phyloP scores from a whole-genome alignment of 2,113 vertebrate species.

The Willisornis vidua region DNA sequence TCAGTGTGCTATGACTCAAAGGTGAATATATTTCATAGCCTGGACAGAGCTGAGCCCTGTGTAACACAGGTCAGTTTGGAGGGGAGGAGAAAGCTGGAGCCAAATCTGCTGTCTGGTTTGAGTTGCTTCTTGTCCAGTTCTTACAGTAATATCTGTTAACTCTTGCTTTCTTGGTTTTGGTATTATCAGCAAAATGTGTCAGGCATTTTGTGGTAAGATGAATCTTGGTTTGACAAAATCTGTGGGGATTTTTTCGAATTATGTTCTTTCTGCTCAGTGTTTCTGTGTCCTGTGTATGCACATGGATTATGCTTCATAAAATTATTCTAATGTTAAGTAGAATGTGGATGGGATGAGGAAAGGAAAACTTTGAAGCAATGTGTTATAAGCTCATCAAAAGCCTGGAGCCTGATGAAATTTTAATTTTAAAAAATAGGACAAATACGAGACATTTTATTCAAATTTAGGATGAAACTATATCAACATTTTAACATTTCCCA shows the following conservation, averaged over 20 bases:
- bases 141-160: fast-evolving
- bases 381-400: background rate
- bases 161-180: background rate
- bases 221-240: background rate
- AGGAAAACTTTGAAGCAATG: background rate
- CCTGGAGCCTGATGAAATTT: background rate
- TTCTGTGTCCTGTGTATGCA: background rate
- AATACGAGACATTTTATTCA: background rate
- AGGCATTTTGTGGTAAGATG: background rate
- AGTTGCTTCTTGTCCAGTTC: background rate
- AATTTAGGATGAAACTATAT: background rate
- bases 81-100: background rate
- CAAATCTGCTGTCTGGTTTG: background rate
- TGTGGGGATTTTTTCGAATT: background rate
- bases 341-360: background rate
- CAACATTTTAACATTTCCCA: background rate
- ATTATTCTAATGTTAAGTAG: background rate
- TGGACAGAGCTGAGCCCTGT: background rate
- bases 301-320: background rate
- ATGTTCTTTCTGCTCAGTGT: background rate
- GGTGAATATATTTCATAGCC: background rate
- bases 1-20: background rate
- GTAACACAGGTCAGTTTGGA: background rate
- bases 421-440: background rate
- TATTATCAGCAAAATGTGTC: background rate